Base-by-base conservation (phyloP, 2,113 vertebrate genomes). In the Gymnocephalus cernua region DNA sequence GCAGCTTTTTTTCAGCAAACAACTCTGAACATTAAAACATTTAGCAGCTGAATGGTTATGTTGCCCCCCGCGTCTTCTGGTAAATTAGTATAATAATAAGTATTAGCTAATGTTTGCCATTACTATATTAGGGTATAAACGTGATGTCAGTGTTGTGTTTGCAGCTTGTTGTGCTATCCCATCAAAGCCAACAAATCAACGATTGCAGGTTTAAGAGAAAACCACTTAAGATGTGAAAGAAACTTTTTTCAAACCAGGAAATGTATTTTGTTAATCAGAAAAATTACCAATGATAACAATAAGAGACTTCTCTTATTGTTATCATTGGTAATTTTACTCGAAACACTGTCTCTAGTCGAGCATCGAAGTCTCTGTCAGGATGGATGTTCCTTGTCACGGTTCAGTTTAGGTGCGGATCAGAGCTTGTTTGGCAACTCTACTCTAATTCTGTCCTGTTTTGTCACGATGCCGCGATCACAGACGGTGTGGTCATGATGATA, bases 361-460 rank as follows among this genome's bases (percentile, higher is more conserved):
- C 6, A 1, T 2, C 3, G 6, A 53, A 5, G 54, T 27, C 10
- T 69, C 35, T 67, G 29, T 70, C 11, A 15, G 23, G 18, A 9
- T 51, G 21, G 8, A 65, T 53, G 6, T 63, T 38, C 0, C 8
- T 25, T n/a, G 27, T 67, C 23, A 5, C 12, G 45, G 62, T 64
- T 68, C 63, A 16, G 11, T 44, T 16, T 19, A 67, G 35, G 4
- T 72, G 15, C 29, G 25, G 50, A 63, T 75, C 61, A 35, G 48
- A 10, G 16, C 66, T 76, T 83, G 64, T 76, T 73, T 82, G 73
- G 62, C 44, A 32, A 13, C 44, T 65, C 25, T 38, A 9, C 47
- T 23, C 4, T 63, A 53, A 63, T 81, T 76, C 29, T 44, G 51
- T 66, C 66, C 53, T 69, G 70, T 80, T 80, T 74, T 64, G 59